phyloP scores from a whole-genome alignment of 2,888 invertebrate species.

The Onchidella celtica region DNA sequence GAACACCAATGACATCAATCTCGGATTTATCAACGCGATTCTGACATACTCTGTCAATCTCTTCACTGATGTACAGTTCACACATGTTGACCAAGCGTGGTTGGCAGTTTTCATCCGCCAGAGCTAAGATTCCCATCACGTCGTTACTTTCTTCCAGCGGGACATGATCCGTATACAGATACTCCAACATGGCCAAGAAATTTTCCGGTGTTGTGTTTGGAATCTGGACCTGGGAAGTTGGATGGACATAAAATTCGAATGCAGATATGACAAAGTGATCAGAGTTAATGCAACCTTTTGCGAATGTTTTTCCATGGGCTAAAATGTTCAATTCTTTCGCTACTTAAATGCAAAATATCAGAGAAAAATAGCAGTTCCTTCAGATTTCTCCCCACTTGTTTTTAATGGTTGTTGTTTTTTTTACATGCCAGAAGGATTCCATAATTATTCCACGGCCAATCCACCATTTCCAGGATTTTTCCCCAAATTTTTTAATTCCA shows the following conservation, averaged over 20 bases:
- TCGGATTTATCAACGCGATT: conserved; percentile 72
- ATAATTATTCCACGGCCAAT: too few species aligned
- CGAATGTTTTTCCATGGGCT: too few species aligned
- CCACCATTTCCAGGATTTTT: too few species aligned
- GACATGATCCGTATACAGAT: conserved; percentile 76
- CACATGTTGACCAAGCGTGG: conserved; percentile 73
- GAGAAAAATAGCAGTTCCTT: not conserved
- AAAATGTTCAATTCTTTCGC: too few species aligned
- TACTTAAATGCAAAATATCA: too few species aligned
- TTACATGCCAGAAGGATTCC: too few species aligned
- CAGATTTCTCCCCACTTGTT: too few species aligned
- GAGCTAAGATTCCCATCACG: conserved; percentile 68
- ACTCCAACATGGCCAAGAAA: conserved; percentile 74
- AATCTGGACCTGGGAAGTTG: not conserved
- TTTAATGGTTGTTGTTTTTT: too few species aligned
- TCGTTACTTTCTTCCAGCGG: conserved; percentile 72
- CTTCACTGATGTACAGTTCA: conserved; percentile 76
- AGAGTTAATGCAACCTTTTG: too few species aligned
- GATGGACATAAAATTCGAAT: not conserved
- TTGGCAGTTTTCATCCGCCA: conserved; percentile 74
- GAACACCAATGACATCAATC: conserved; percentile 74
- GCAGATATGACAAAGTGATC: too few species aligned
- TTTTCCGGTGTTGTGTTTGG: conserved; percentile 29
- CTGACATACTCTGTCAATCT: conserved; percentile 67
- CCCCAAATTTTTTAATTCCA: too few species aligned